These are phyloP conservation scores for Stramonita haemastoma DNA, from an alignment of 2,888 invertebrate species.

Conservation along the genomic window DNA sequence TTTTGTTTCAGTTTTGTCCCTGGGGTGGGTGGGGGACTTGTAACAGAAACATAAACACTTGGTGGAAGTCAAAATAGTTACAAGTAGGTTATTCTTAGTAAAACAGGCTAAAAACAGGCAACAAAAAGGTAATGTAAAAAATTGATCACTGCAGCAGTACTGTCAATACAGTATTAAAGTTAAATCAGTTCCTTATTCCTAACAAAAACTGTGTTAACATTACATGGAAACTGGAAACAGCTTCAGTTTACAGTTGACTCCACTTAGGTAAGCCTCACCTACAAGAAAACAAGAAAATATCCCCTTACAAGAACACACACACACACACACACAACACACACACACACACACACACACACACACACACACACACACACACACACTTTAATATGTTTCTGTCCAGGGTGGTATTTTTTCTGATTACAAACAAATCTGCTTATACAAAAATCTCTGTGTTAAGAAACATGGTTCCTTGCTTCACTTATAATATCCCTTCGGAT, in stretches of 20 bases:
- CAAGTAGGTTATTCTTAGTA: too few species aligned
- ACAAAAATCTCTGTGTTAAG: neutral
- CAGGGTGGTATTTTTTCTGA: neutral
- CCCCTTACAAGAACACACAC: neutral
- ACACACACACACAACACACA: conserved; percentile 14
- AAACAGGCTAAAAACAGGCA: too few species aligned
- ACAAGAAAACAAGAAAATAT: neutral
- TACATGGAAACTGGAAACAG: neutral
- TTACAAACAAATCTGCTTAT: too few species aligned
- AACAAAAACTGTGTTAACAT: neutral
- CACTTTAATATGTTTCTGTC: neutral
- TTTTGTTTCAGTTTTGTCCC: too few species aligned
- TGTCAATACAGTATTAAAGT: too few species aligned
- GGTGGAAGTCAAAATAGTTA: too few species aligned
- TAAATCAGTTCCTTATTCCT: too few species aligned
- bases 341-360: conserved; percentile 32
- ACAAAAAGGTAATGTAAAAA: too few species aligned
- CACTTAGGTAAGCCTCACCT: neutral
- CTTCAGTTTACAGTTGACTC: neutral
- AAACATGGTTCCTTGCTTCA: neutral
- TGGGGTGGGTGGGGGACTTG: too few species aligned
- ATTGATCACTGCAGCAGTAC: too few species aligned
- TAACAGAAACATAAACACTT: too few species aligned
- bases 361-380: conserved; percentile 24
- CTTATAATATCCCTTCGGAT: neutral